Evolutionary conservation across 2,888 invertebrate genomes (phyloP), one percentile per base, ranked within the genome.

Genomic region (Cantharis lateralis): DNA sequence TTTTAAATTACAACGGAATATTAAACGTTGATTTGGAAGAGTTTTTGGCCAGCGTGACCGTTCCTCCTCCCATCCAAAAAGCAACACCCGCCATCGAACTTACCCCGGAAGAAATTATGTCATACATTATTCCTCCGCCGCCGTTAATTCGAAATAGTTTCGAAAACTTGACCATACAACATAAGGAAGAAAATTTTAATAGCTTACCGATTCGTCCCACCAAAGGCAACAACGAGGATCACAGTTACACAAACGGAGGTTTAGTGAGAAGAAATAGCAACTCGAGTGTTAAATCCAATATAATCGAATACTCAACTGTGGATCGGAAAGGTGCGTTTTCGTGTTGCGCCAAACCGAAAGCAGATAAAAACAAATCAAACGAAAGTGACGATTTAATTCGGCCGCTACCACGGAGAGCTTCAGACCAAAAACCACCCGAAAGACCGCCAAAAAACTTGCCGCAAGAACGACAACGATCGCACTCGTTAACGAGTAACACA

Each of bases 81-180:
- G 89, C 93, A 2, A 94, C 93, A 2, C 94, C 94, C 10, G 93
- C 94, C 10, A 92, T 94, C 82, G 95, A 94, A 86, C 88, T 95
- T 68, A 95, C 95, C 0, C 94, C 94, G 0, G 95, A 95, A 87
- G 95, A 95, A 89, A 94, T 96, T 68, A 93, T 95, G 90, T 94
- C 95, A 0, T 95, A 93, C 83, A 96, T 95, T 79, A 95, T 96
- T 85, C 95, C 95, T 18, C 94, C 94, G 4, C 95, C 95, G 0
- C 94, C 94, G 0, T 90, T 90, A 70, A 89, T 80, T 62, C 77
- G 77, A 70, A 72, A 72, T 68, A 84, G 82, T 66, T 79, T 82
- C 20, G 83, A 83, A 71, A 85, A 84, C 74, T 74, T 82, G 62
- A 79, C 79, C 75, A 79, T 80, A 64, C 62, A 72, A n/a, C 78